Evolutionary conservation across 2,888 invertebrate genomes (phyloP), one percentile per base, ranked within the genome.

Genomic region (Troides oblongomaculatus): DNA sequence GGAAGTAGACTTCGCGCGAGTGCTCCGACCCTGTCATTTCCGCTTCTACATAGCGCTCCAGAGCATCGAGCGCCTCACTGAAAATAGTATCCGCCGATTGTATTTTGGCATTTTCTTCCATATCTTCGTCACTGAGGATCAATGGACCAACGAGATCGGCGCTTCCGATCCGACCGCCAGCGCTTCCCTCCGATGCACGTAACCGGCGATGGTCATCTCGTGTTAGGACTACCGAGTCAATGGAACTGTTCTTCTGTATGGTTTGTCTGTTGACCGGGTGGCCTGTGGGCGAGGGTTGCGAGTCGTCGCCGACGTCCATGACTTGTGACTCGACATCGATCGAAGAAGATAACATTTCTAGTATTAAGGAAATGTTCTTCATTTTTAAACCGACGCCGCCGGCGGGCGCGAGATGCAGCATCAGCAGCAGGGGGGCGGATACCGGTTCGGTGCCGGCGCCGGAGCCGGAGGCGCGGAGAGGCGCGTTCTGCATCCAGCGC

Each of bases 1-100:
- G 67, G 36, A 78, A 73, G 65, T 81, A 86, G 4, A 71, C 62
- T 36, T 72, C 71, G 21, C 71, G 73, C 14, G 72, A 76, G 1
- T 72, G 62, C 66, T 82, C 77, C 6, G 72, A 61, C 18, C 72
- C 68, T 30, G 67, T 65, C 8, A 68, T 57, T 63, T 72, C 68
- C 4, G 74, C 68, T 58, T 75, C 71, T 21, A 69, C 61, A 30
- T 74, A 71, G 18, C 53, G 59, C 53, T 73, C 70, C n/a, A 74
- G 61, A 14, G 77, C 74, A 43, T 75, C 74, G 25, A 76, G 69
- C 4, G 76, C 70, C 50, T 76, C 72, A 7, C 74, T 73, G 69
- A 76, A 79, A 1, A 76, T 64, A 17, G 68, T 66, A 30, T 71
- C 71, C 0, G 60, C 14, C 5, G 59, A 62, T 6, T 36, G 57